Base-by-base conservation (phyloP, 2,797 vertebrate species). In the Psittacula echo region DNA sequence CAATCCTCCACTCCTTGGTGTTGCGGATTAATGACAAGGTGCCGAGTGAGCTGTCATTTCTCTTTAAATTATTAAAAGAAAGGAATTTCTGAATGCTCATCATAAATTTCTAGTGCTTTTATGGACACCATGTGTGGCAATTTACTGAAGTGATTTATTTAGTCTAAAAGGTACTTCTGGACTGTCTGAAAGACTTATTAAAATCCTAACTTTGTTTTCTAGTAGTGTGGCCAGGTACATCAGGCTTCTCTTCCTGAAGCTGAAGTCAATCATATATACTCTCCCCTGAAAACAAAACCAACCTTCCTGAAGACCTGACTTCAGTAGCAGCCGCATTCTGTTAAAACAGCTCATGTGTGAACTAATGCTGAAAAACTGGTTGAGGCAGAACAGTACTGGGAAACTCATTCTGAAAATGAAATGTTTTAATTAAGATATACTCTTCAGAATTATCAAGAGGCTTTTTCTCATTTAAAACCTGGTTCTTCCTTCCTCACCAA, bases 381-480 rank as follows among this genome's bases (percentile, higher is more conserved):
- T 93, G 76, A 92, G 27, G 76, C 62, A 73, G 73, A 93, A 66
- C n/a, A 72, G 76, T 78, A 93, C 78, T 48, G 66, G 77, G 66
- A 87, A 94, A 89, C 66, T 87, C 65, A 81, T 67, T 76, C 66
- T 92, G 89, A 78, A 95, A 95, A 96, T 91, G 68, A 90, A 93
- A 51, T 85, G 87, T 0, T 92, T 92, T 93, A 95, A 96, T 95
- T 93, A 94, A 93, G 85, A 91, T 39, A 75, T 29, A 10, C 68
- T 84, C 53, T 90, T 66, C 44, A 84, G 77, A 90, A 93, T 77
- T 74, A 82, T 27, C 91, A 93, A 91, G 26, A 77, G 32, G 24
- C 42, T 92, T 42, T 89, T 87, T 87, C 73, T 83, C 24, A 93
- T 92, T 91, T 89, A 81, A 94, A 91, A 93, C 80, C 71, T 85